phyloP scores from a whole-genome alignment of 2,888 invertebrate species.

The Aquatica leii region DNA sequence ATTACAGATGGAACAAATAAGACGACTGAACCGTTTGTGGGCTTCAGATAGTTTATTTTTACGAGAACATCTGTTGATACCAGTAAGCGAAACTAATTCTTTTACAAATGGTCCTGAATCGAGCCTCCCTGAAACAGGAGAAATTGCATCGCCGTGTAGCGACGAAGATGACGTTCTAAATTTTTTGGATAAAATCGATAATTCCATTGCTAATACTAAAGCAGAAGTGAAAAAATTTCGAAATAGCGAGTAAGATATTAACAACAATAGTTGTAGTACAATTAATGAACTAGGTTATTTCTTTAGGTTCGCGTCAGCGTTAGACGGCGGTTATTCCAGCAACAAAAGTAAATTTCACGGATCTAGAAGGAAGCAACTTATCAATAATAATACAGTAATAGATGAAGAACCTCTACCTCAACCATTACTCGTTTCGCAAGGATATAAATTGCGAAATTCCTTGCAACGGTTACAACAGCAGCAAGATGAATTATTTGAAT shows the following conservation, averaged over 20 bases:
- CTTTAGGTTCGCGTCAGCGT: constrained; percentile 48
- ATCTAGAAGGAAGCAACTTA: constrained; percentile 57
- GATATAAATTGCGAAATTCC: constrained; percentile 80
- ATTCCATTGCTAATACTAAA: constrained; percentile 83
- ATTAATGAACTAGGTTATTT: neutral
- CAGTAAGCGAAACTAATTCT: constrained; percentile 73
- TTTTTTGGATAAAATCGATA: constrained; percentile 84
- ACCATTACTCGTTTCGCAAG: constrained; percentile 77
- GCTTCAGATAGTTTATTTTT: constrained; percentile 93
- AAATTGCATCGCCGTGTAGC: constrained; percentile 62
- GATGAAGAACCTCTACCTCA: constrained; percentile 46
- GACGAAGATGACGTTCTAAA: constrained; percentile 81
- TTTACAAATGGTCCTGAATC: constrained; percentile 62
- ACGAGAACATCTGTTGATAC: constrained; percentile 87
- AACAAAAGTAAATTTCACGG: constrained; percentile 54
- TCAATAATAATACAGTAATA: constrained; percentile 55
- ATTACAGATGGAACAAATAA: constrained; percentile 95
- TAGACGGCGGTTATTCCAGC: constrained; percentile 42
- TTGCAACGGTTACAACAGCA: constrained; percentile 82
- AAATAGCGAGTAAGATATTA: constrained; percentile 79
- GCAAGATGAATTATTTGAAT: constrained; percentile 90
- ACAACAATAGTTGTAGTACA: too few species aligned
- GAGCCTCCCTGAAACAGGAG: constrained; percentile 54
- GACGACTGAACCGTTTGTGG: constrained; percentile 89
- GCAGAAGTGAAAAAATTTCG: constrained; percentile 83